Percentiles rank a stretch among this genome's conserved stretches.
phyloP scores from a whole-genome alignment of 2,113 vertebrate genomes.

The Oxyruncus cristatus region DNA sequence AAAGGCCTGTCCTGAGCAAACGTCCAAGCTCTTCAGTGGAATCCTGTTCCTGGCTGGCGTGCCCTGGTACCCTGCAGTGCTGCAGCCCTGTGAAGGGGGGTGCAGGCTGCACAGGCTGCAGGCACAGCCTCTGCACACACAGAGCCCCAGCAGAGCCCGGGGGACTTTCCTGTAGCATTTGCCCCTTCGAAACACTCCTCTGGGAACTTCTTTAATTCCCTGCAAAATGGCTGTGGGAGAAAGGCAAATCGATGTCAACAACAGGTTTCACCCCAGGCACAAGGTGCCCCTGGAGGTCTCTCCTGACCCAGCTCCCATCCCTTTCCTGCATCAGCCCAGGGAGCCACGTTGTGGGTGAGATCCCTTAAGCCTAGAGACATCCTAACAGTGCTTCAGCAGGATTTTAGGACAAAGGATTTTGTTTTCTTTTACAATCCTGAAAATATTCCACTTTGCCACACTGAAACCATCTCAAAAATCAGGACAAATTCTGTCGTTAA shows the following conservation, averaged over 20 bases:
- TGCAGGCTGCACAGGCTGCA: background rate
- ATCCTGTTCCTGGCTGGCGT: background rate
- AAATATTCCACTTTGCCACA: background rate
- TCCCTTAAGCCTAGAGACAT: background rate
- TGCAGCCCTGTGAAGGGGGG: background rate
- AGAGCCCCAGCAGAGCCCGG: too few species aligned
- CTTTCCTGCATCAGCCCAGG: background rate
- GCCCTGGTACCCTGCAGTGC: background rate
- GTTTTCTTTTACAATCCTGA: background rate
- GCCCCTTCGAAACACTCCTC: background rate
- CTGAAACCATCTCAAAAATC: background rate
- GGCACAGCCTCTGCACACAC: background rate
- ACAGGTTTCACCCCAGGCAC: background rate
- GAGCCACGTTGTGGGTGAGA: fast-evolving
- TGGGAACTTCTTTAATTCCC: background rate
- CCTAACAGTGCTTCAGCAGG: background rate
- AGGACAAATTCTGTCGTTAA: background rate
- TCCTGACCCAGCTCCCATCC: background rate
- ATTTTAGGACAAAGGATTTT: background rate
- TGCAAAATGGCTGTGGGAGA: fast-evolving
- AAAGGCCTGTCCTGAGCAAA: background rate
- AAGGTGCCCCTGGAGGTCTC: fast-evolving
- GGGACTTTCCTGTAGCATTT: background rate
- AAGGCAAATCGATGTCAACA: background rate
- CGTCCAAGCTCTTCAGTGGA: background rate